phyloP scores from a whole-genome alignment of 2,113 vertebrate species.

The Turnix velox region DNA sequence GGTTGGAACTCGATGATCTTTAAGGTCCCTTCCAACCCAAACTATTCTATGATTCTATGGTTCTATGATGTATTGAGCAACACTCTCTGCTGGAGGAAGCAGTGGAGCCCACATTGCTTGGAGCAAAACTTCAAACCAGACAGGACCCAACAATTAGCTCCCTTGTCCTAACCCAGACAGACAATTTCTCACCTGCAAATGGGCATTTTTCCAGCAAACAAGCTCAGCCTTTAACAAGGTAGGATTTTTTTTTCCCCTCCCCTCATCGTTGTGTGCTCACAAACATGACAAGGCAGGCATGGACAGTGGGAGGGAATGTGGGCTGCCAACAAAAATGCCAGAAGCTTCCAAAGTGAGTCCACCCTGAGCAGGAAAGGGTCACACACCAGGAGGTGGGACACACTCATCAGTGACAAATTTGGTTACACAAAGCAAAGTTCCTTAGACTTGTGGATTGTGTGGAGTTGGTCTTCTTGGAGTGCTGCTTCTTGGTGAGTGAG shows the following conservation, averaged over 20 bases:
- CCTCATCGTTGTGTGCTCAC: background rate
- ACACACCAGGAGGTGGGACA: background rate
- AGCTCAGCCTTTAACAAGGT: background rate
- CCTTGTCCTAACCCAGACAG: conserved; percentile 41
- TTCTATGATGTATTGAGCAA: background rate
- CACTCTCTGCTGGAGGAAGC: conserved; percentile 13
- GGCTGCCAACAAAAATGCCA: background rate
- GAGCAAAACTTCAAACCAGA: conserved; percentile 18
- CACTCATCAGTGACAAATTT: background rate
- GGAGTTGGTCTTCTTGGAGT: background rate
- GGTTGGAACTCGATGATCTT: too few relatives aligned
- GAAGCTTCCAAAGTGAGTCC: background rate
- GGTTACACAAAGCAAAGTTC: background rate
- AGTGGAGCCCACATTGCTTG: background rate
- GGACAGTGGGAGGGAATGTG: background rate
- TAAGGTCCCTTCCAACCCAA: too few relatives aligned
- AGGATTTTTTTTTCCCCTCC: background rate
- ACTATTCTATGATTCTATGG: too few relatives aligned
- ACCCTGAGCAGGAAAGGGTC: background rate
- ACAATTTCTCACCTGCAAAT: conserved; percentile 54
- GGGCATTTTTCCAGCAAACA: conserved; percentile 46
- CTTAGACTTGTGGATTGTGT: background rate
- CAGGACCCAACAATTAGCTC: conserved; percentile 44
- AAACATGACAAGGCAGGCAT: background rate
- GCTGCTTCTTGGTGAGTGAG: background rate